These are phyloP conservation scores for Abramis brama DNA, from an alignment of 2,113 vertebrate species.

Conservation along the genomic window DNA sequence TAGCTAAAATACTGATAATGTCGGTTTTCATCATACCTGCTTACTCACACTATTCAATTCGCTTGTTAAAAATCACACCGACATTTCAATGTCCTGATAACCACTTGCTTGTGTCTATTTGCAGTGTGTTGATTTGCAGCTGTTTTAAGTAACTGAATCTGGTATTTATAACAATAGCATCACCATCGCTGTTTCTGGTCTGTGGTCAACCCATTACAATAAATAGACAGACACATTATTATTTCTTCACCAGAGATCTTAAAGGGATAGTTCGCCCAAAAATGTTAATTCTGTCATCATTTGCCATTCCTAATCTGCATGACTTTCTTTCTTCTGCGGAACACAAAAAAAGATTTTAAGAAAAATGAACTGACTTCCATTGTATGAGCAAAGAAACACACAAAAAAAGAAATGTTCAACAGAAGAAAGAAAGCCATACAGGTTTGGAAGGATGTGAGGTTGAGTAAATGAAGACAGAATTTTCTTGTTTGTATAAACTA, in stretches of 20 bases:
- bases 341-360: background rate
- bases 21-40: background rate
- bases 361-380: background rate
- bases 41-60: background rate
- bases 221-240: background rate
- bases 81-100: background rate
- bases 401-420: background rate
- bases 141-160: background rate
- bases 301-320: background rate
- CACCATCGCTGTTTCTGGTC: background rate
- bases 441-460: background rate
- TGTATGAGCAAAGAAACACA: background rate
- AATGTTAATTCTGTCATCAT: background rate
- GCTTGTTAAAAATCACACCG: background rate
- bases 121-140: constrained; percentile 6
- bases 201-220: background rate
- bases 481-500: background rate
- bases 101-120: constrained; percentile 15
- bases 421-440: background rate
- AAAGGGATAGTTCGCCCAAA: background rate
- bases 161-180: background rate
- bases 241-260: background rate
- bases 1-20: background rate
- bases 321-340: background rate
- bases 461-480: background rate